Evolutionary conservation across 1,140 invertebrate species (phyloP), one percentile per base, ranked within the genome.

Genomic region (Dermatophagoides farinae): DNA sequence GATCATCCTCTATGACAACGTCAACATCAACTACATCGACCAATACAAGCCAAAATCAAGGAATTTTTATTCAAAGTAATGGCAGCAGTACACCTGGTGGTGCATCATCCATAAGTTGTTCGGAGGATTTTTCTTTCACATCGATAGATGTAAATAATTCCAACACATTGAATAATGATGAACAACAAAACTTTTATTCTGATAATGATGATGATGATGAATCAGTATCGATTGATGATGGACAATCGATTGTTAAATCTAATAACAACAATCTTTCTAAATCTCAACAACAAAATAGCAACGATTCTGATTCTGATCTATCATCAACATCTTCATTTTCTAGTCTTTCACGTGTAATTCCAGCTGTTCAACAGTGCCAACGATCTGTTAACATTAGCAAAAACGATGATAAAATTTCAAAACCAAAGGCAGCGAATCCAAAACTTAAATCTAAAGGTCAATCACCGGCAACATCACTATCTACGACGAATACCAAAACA

Each of bases 251-350:
- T 31, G 31, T 31, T 8, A 31, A 31, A 31, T 31, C 31, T 2
- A 8, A n/a, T n/a, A n/a, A 31, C 31, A 31, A 31, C 8, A 31
- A 31, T 31, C 31, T 31, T 31, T 31, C 31, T 8, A 31, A 31
- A 31, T 31, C 31, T 31, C 31, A 31, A 31, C 31, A 31, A 50
- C 23, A 22, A 20, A 4, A 50, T 5, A 14, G 23, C 20, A 2
- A 31, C 8, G 31, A 31, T 31, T 47, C 52, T 37, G 31, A 37
- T 11, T 54, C 53, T 5, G 16, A 12, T 18, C 4, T 25, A 12
- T 55, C 53, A 20, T 55, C 53, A 14, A 55, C 53, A 23, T 23
- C 53, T n/a, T 55, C 53, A n/a, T 55, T 38, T 23, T 55, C 53
- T 55, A 55, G 53, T 55, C 53, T 38, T 38, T 55, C 53, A 37